Conservation (phyloP, 2,113 vertebrate species). For the Oncorhynchus gorbuscha region DNA sequence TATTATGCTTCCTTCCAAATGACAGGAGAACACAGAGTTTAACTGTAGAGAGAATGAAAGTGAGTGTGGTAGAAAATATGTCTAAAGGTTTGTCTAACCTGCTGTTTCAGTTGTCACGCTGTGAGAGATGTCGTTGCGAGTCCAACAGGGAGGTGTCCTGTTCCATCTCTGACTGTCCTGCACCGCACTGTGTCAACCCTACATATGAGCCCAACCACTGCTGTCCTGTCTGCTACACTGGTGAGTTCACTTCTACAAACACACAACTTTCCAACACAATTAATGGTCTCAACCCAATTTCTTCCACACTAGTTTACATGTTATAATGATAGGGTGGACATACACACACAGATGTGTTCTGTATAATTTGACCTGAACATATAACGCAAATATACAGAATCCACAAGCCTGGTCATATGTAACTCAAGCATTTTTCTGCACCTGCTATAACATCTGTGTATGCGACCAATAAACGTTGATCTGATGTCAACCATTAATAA, state of each 20-base stretch:
- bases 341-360: background rate
- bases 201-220: conserved; percentile 74
- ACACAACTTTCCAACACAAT: background rate
- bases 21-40: background rate
- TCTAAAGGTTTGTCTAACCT: conserved; percentile 4
- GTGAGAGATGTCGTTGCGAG: conserved; percentile 76
- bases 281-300: background rate
- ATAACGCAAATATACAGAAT: background rate
- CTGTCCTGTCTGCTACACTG: conserved; percentile 76
- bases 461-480: too few relatives aligned
- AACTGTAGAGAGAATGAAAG: background rate
- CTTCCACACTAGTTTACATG: background rate
- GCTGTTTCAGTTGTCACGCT: conserved; percentile 67
- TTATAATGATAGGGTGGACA: background rate
- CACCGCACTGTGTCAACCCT: conserved; percentile 77
- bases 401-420: background rate
- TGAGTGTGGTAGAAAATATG: background rate
- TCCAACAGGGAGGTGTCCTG: conserved; percentile 76
- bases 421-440: too few relatives aligned
- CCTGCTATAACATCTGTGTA: too few relatives aligned
- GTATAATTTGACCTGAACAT: background rate
- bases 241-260: conserved; percentile 48
- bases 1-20: background rate
- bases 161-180: conserved; percentile 73
- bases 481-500: background rate